These are phyloP conservation scores for Globia sparganii DNA, from an alignment of 2,888 invertebrate genomes.

Conservation along the genomic window DNA sequence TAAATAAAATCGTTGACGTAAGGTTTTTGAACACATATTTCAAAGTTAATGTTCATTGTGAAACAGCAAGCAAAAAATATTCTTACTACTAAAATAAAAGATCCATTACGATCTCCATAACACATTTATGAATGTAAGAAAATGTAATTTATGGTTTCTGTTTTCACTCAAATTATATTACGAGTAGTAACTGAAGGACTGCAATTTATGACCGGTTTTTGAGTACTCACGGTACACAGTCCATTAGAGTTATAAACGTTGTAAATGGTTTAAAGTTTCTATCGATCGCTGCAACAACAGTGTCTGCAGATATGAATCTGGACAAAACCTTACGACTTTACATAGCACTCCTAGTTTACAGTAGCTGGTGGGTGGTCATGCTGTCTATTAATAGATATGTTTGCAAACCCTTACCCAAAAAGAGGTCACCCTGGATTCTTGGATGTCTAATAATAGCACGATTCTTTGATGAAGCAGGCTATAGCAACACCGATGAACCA, in stretches of 20 bases:
- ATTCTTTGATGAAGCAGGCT: neutral
- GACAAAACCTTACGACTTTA: too few relatives aligned
- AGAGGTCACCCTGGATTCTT: neutral
- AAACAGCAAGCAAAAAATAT: slow-evolving; percentile 40
- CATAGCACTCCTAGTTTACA: neutral
- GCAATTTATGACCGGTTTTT: slow-evolving; percentile 30
- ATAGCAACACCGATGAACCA: neutral
- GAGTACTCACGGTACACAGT: neutral
- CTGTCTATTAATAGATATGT: neutral
- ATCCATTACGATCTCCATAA: slow-evolving; percentile 58
- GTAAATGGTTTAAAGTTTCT: neutral
- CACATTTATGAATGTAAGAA: slow-evolving; percentile 51
- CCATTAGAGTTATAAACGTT: neutral
- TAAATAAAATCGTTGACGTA: slow-evolving; percentile 34
- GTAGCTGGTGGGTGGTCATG: too few relatives aligned
- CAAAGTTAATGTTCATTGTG: slow-evolving; percentile 53
- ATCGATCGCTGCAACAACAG: neutral
- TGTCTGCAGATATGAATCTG: neutral
- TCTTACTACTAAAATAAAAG: slow-evolving; percentile 51
- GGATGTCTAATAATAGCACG: too few relatives aligned
- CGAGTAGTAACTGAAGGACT: slow-evolving; percentile 7
- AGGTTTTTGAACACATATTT: slow-evolving; percentile 52
- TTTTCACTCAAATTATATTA: slow-evolving; percentile 45
- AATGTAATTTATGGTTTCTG: slow-evolving; percentile 41
- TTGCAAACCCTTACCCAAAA: neutral